Conservation (phyloP, 1,140 invertebrate species). For the Hycleus cichorii region DNA sequence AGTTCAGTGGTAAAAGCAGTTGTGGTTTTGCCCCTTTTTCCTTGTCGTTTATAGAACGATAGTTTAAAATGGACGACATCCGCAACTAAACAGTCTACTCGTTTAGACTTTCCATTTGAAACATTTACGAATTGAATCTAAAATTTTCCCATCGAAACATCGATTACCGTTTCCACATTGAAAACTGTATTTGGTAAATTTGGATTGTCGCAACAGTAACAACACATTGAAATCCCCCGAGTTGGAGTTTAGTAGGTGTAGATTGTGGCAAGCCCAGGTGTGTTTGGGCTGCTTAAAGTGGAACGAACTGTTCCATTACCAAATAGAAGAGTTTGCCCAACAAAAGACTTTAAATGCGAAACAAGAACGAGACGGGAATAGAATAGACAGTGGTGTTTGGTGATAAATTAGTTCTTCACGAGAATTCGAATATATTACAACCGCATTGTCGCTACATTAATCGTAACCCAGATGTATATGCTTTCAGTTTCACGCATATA, state of each 20-base stretch:
- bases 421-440: conserved; percentile 25
- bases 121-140: conserved; percentile 19
- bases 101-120: conserved; percentile 23
- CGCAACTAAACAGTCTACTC: conserved; percentile 20
- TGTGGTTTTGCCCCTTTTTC: too few relatives aligned
- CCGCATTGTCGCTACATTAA: conserved; percentile 36
- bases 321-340: background rate
- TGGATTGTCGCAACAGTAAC: too few relatives aligned
- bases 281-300: conserved; percentile 22
- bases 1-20: too few relatives aligned
- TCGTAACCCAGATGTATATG: conserved; percentile 24
- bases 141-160: conserved; percentile 15
- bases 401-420: conserved; percentile 22
- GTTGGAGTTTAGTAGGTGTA: conserved; percentile 17
- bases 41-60: background rate
- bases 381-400: conserved; percentile 5
- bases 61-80: conserved; percentile 20
- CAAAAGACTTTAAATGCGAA: too few relatives aligned
- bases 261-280: conserved; percentile 20
- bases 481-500: conserved; percentile 13
- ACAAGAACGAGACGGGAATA: too few relatives aligned
- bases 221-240: conserved; percentile 11
- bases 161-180: conserved; percentile 10
- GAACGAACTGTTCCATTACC: conserved; percentile 24
- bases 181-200: background rate